Evolutionary conservation across 2,888 invertebrate species (phyloP), one percentile per base, ranked within the genome.

Genomic region (Rhagophthalmus giganteus): DNA sequence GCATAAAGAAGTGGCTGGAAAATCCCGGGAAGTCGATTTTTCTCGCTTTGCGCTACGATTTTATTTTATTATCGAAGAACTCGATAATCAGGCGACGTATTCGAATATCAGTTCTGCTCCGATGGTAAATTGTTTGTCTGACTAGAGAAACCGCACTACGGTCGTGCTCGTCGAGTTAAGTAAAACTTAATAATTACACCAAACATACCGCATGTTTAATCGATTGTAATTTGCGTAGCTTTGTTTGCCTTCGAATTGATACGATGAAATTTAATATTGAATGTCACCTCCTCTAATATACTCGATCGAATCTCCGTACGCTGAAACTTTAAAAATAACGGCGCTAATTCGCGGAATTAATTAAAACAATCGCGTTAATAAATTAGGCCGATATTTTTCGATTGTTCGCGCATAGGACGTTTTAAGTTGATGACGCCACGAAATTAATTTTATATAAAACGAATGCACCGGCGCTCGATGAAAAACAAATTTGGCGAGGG

Each of bases 171-270:
- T 33, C 32, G 31, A 38, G 27, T 40, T 37, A 24, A 32, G 45
- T 45, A 45, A 39, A 58, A 58, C 53, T 53, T 53, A 49, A 53
- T 55, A 57, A 57, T 57, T 57, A 57, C 52, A 52, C 49, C 31
- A 52, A 55, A 58, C 53, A 54, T 55, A 53, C 55, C 58, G 49
- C 55, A 52, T 40, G 55, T 42, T 55, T 53, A 58, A 58, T 58
- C 58, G 47, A 37, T 39, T 50, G 34, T 30, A 39, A 10, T 48
- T 20, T 39, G 35, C 31, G 25, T 39, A 15, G 7, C 20, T 20
- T 20, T 20, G 20, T 20, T 20, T 3, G 4, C 7, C 7, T 20
- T 20, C 7, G 7, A 20, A 20, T 20, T 20, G 7, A 5, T 20
- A 27, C 37, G 26, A 24, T 9, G 39, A 39, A 39, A 39, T 39